These are phyloP conservation scores for Spongia lamella DNA, from an alignment of 37 sponge, comb jelly and placozoan genomes.

Conservation along the genomic window DNA sequence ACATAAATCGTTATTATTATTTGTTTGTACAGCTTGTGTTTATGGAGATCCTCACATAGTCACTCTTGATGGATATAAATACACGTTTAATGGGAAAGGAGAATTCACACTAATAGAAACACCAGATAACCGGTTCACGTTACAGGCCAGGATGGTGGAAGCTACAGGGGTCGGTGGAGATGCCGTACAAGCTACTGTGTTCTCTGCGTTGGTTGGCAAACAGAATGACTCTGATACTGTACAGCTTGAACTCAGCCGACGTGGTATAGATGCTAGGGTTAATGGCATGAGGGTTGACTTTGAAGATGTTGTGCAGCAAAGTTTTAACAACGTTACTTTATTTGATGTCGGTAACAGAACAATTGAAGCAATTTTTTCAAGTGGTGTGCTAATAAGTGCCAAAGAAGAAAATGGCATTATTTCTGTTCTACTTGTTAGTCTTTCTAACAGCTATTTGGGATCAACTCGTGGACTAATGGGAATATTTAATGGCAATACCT, in stretches of 20 bases:
- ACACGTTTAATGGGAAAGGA: slow-evolving; percentile 51
- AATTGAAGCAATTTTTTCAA: slow-evolving; percentile 23
- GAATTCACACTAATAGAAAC: slow-evolving; percentile 34
- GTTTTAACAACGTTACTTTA: slow-evolving; percentile 36
- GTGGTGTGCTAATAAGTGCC: slow-evolving; percentile 36
- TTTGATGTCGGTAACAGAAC: slow-evolving; percentile 18
- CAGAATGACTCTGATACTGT: slow-evolving; percentile 31
- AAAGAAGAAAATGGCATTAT: slow-evolving; percentile 34
- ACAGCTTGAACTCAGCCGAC: slow-evolving; percentile 37
- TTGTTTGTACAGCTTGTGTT: slow-evolving; percentile 33
- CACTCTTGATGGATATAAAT: slow-evolving; percentile 33
- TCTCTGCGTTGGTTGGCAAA: slow-evolving; percentile 38
- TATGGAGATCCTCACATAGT: slow-evolving; percentile 45
- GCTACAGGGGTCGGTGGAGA: neutral
- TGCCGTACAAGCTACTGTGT: slow-evolving; percentile 25
- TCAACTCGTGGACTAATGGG: slow-evolving; percentile 62
- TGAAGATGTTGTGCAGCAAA: slow-evolving; percentile 26
- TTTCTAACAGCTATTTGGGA: slow-evolving; percentile 13
- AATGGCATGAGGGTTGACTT: slow-evolving; percentile 42
- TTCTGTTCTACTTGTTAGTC: slow-evolving; percentile 19
- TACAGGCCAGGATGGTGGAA: slow-evolving; percentile 44
- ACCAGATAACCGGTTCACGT: slow-evolving; percentile 10
- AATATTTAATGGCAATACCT: slow-evolving; percentile 53
- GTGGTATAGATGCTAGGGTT: neutral
- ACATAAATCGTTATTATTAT: no score